Percentiles rank a stretch among this genome's conserved stretches.
phyloP scores from a whole-genome alignment of 2,797 vertebrate genomes.

The Pangasius macronema region DNA sequence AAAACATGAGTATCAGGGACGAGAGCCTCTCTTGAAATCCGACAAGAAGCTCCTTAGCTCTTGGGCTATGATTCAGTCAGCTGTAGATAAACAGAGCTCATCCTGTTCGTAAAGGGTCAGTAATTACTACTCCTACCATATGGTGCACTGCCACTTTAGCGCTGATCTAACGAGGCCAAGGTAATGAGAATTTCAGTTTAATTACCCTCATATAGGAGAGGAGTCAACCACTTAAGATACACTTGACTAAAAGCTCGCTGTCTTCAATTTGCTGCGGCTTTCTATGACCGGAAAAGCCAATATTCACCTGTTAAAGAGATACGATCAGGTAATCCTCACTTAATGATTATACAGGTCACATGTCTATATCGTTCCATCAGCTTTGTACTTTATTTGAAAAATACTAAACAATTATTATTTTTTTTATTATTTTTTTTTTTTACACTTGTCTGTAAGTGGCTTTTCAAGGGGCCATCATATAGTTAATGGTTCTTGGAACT shows the following conservation, averaged over 20 bases:
- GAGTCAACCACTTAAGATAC: conserved; percentile 37
- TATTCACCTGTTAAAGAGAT: neutral
- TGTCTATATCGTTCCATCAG: neutral
- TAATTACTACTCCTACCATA: conserved; percentile 49
- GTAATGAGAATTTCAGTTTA: conserved; percentile 42
- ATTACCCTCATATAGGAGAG: conserved; percentile 40
- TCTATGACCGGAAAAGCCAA: no score
- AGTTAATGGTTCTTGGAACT: neutral
- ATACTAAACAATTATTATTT: no score
- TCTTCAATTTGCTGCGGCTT: neutral
- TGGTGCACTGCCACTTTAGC: conserved; percentile 41
- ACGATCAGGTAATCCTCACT: neutral
- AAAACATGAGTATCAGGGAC: conserved; percentile 70
- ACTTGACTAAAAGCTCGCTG: conserved; percentile 17
- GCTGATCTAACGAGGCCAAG: conserved; percentile 36
- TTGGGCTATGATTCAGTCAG: conserved; percentile 33
- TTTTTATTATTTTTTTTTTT: no score
- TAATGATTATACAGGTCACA: neutral
- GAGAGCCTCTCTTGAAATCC: conserved; percentile 45
- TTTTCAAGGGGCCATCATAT: neutral
- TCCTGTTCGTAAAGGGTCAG: conserved; percentile 47
- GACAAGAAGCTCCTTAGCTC: conserved; percentile 39
- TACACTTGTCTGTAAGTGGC: neutral
- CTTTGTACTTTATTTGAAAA: neutral
- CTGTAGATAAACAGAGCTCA: conserved; percentile 42